These are phyloP conservation scores for Drosophila busckii DNA, from an alignment of 1,140 invertebrate genomes.

Conservation along the genomic window DNA sequence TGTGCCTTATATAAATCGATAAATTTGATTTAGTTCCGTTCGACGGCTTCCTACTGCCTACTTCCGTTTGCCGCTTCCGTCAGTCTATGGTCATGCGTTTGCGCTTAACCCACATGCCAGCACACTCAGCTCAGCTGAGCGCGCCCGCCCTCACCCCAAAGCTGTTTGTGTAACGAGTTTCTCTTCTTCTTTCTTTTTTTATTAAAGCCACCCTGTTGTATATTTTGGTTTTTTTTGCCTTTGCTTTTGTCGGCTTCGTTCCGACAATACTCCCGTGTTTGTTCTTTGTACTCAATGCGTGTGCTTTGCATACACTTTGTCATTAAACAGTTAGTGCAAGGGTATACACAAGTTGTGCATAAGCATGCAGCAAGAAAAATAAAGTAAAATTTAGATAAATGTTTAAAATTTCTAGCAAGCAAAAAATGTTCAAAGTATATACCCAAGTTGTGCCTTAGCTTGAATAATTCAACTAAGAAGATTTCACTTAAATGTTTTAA, in stretches of 20 bases:
- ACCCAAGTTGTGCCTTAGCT: too few species aligned
- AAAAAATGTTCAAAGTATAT: too few species aligned
- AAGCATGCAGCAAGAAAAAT: too few species aligned
- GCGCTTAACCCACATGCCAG: constrained; percentile 59
- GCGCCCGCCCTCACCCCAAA: constrained; percentile 4
- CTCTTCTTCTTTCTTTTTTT: constrained; percentile 15
- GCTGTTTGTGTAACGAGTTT: constrained; percentile 14
- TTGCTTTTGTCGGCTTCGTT: constrained; percentile 6
- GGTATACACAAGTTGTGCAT: too few species aligned
- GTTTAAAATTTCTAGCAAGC: too few species aligned
- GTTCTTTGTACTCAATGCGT: constrained; percentile 42
- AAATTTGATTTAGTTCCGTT: constrained; percentile 71
- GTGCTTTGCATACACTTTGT: constrained; percentile 12
- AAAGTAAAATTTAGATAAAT: too few species aligned
- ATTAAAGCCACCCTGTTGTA: constrained; percentile 17
- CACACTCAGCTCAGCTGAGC: constrained; percentile 1
- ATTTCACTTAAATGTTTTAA: too few species aligned
- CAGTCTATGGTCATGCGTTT: constrained; percentile 54
- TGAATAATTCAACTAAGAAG: too few species aligned
- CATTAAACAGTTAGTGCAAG: too few species aligned
- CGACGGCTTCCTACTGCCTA: background rate
- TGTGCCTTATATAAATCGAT: constrained; percentile 65
- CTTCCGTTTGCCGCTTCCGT: constrained; percentile 37
- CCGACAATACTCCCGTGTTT: constrained; percentile 54
- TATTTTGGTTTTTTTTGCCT: constrained; percentile 15